Percentiles rank a stretch among this genome's conserved stretches.
Evolutionary conservation across 2,888 invertebrate genomes (phyloP).

Genomic region (Alentia gelatinosa): DNA sequence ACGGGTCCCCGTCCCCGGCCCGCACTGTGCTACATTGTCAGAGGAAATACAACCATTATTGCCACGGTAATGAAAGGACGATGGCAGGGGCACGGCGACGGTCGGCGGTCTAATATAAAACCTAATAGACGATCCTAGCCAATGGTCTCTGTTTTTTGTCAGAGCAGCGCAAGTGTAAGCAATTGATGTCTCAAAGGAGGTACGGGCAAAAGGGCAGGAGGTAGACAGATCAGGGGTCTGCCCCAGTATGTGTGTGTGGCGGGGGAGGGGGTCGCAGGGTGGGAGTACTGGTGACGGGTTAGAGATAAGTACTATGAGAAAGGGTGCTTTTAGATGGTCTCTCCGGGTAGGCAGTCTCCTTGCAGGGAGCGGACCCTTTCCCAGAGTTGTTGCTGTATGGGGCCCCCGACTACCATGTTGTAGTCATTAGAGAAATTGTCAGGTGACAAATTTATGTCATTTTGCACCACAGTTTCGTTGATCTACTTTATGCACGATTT

Average conservation of each 20-base stretch:
- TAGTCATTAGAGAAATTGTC: no score
- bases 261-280: neutral
- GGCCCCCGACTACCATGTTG: no score
- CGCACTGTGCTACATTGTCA: neutral
- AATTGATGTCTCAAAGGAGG: conserved; percentile 12
- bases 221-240: no score
- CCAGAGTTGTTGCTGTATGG: no score
- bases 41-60: neutral
- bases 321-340: neutral
- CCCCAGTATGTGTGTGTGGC: neutral
- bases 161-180: neutral
- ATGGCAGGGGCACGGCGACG: neutral
- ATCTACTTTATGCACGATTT: no score
- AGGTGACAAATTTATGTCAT: no score
- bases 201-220: neutral
- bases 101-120: neutral
- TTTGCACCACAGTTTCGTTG: no score
- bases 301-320: neutral
- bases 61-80: neutral
- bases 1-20: neutral
- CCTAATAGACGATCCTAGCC: neutral
- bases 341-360: neutral
- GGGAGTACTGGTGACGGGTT: neutral
- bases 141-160: neutral
- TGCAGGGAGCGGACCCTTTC: no score